Conservation (phyloP, 2,797 vertebrate species). For the Helicolenus hilgendorfi region DNA sequence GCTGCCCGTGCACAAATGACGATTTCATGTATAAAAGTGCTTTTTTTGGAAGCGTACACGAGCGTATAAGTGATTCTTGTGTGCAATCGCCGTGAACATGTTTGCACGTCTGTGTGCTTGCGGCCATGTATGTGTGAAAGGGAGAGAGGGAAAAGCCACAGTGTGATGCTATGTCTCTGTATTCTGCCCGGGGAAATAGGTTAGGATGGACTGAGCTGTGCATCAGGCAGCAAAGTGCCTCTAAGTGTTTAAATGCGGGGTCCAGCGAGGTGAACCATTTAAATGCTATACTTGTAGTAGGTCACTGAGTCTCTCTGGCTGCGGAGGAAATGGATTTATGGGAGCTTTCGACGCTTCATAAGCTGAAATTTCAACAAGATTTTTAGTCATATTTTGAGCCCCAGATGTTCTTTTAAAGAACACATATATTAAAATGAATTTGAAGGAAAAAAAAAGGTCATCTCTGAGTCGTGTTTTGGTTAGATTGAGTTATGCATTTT, state of each 20-base stretch:
- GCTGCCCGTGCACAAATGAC: slow-evolving; percentile 9
- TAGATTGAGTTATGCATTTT: neutral
- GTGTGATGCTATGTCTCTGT: slow-evolving; percentile 12
- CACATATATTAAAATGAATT: neutral
- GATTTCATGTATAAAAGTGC: slow-evolving; percentile 28
- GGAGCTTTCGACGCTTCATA: neutral
- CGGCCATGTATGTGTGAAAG: neutral
- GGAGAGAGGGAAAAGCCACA: neutral
- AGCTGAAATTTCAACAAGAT: neutral
- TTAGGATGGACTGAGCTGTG: slow-evolving; percentile 35
- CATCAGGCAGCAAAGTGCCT: slow-evolving; percentile 65
- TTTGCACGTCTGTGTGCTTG: neutral
- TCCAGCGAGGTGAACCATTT: slow-evolving; percentile 58
- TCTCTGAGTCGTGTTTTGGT: neutral
- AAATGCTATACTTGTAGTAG: slow-evolving; percentile 34
- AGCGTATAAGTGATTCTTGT: slow-evolving; percentile 1
- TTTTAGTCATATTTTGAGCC: neutral
- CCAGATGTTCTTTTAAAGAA: neutral
- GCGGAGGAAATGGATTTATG: slow-evolving; percentile 24
- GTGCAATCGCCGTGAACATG: neutral
- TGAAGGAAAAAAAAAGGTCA: neutral
- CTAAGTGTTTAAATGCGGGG: slow-evolving; percentile 70
- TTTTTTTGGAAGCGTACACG: slow-evolving; percentile 6
- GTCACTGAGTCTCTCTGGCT: slow-evolving; percentile 42
- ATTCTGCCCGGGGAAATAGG: slow-evolving; percentile 57